phyloP scores from a whole-genome alignment of 2,113 vertebrate species.

The Gambusia holbrooki region DNA sequence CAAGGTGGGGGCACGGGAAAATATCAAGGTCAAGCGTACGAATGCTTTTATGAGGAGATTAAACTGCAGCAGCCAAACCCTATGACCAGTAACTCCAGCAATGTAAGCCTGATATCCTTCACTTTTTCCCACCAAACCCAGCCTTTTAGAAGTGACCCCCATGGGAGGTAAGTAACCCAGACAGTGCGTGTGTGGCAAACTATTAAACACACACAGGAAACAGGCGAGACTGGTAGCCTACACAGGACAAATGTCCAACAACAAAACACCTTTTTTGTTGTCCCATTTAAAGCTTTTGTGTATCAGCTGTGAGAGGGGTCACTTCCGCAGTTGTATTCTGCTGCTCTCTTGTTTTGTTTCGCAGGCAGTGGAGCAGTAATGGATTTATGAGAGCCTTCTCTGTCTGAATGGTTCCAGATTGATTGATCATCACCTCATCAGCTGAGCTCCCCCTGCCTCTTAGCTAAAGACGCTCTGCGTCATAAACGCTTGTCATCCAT shows the following conservation, averaged over 20 bases:
- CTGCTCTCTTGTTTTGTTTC: conserved; percentile 44
- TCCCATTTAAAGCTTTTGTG: conserved; percentile 65
- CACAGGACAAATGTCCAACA: conserved; percentile 68
- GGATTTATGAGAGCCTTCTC: neutral
- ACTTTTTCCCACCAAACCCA: conserved; percentile 51
- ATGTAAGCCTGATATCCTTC: conserved; percentile 3
- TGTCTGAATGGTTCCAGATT: neutral
- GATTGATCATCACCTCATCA: conserved; percentile 14
- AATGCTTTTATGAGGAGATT: conserved; percentile 29
- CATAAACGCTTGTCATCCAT: conserved; percentile 18
- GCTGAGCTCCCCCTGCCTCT: conserved; percentile 23
- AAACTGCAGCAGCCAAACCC: conserved; percentile 26
- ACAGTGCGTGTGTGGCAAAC: conserved; percentile 58
- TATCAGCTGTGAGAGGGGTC: conserved; percentile 57
- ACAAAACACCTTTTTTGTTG: conserved; percentile 57
- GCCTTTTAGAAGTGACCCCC: conserved; percentile 48
- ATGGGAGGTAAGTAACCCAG: conserved; percentile 55
- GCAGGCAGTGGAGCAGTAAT: conserved; percentile 12
- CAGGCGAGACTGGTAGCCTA: conserved; percentile 70
- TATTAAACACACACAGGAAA: conserved; percentile 73
- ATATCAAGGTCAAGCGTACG: conserved; percentile 20
- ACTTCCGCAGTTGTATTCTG: conserved; percentile 27
- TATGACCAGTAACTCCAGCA: conserved; percentile 18
- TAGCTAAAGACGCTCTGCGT: conserved; percentile 26
- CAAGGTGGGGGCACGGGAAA: neutral